Base-by-base conservation (phyloP, 2,113 vertebrate genomes). In the Bubo blakistoni region DNA sequence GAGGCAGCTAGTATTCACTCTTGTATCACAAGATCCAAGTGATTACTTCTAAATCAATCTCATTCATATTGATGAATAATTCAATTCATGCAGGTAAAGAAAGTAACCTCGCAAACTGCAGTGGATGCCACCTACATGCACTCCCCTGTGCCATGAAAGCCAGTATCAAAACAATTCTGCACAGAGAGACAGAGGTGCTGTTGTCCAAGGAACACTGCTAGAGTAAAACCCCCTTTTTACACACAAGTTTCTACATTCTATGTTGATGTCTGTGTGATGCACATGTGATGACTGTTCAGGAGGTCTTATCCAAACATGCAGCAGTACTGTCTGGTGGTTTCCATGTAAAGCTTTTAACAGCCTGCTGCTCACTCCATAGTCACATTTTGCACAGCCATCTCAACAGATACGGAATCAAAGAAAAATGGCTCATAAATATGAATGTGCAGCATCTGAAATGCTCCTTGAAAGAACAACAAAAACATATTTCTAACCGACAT, bases 121-220 rank as follows among this genome's bases (percentile, higher is more conserved):
- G n/a, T 12, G 29, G 32, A 17, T 77, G 30, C 7, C 47, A 81
- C 47, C 16, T 49, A 62, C 85, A 51, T 21, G 42, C 5, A 6
- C 18, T 36, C 13, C 4, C 19, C 40, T 29, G 16, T 58, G 29
- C 42, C 20, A 14, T 2, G 16, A 9, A 51, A 12, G 14, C 6
- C 77, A 38, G 11, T 13, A 74, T 32, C 40, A 54, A 79, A 85
- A 40, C 27, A 74, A 20, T 58, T 71, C 47, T 66, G 32, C 12
- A 36, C 25, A 38, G 27, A 74, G n/a, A 11, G 81, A 81, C 19
- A 89, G 22, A 66, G 9, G 1, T 44, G 30, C 1, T 32, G 13
- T 3, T 59, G 38, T 63, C 22, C 61, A 52, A 81, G 27, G 42
- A 95, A 62, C 0, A 0, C 12, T 0, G 0, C 13, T n/a, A 17